phyloP scores from a whole-genome alignment of 64 coral and sea anemone species.

The Montipora foliosa region DNA sequence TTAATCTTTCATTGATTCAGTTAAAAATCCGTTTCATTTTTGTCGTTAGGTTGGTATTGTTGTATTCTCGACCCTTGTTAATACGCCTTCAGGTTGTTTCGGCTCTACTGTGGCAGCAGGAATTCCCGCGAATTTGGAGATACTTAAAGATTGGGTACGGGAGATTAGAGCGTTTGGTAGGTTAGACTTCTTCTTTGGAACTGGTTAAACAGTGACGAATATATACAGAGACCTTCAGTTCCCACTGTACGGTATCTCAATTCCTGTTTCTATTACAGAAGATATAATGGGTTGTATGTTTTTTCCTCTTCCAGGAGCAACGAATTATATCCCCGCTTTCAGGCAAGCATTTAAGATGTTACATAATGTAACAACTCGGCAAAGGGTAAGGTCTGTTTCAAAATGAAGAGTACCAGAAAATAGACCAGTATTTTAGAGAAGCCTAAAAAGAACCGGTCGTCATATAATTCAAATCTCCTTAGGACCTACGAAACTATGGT shows the following conservation, averaged over 20 bases:
- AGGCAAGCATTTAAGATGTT: conserved; percentile 5
- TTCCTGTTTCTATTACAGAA: no score
- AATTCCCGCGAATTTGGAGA: conserved; percentile 48
- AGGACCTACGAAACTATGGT: no score
- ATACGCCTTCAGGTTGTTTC: conserved; percentile 57
- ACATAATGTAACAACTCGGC: conserved; percentile 2
- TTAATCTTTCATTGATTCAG: no score
- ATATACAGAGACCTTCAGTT: no score
- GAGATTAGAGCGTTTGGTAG: background rate
- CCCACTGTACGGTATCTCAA: no score
- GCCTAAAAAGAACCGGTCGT: no score
- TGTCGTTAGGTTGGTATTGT: conserved; percentile 25
- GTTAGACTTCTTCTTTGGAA: background rate
- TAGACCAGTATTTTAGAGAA: no score
- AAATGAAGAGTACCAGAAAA: background rate
- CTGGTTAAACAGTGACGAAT: no score
- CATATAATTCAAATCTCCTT: no score
- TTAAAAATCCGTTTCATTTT: no score
- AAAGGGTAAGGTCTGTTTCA: background rate
- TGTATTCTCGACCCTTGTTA: background rate
- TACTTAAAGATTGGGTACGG: conserved; percentile 27
- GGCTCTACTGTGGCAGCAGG: conserved; percentile 32
- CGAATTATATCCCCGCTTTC: conserved; percentile 4
- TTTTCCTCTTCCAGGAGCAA: background rate
- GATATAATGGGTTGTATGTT: no score